phyloP scores from a whole-genome alignment of 92 coral and sea anemone species.

The Phenganax subtilis region DNA sequence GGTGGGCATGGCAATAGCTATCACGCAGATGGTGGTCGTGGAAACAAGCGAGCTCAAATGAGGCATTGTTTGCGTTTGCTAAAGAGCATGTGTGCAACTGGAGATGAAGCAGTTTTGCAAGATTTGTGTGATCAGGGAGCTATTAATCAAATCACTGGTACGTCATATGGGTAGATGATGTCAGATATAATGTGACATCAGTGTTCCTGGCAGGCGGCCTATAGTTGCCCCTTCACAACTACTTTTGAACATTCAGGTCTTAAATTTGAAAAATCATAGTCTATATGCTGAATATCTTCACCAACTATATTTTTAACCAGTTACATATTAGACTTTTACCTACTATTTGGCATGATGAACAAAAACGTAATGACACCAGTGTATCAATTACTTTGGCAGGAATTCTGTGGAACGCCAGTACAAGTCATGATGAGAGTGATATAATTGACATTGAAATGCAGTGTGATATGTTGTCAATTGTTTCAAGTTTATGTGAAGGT shows the following conservation, averaged over 20 bases:
- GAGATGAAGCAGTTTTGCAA: conserved; percentile 82
- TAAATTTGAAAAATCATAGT: too few relatives aligned
- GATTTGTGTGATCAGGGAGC: conserved; percentile 97
- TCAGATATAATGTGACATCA: too few relatives aligned
- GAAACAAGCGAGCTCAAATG: conserved; percentile 99
- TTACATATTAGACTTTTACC: too few relatives aligned
- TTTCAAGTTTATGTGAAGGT: conserved; percentile 85
- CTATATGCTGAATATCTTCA: too few relatives aligned
- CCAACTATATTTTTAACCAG: too few relatives aligned
- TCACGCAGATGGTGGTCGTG: conserved; percentile 97
- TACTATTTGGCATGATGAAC: too few relatives aligned
- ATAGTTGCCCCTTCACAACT: too few relatives aligned
- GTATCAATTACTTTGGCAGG: conserved; percentile 32
- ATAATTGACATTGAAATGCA: conserved; percentile 89
- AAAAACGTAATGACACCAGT: background rate
- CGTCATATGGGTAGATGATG: conserved; percentile 8
- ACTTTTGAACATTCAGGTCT: too few relatives aligned
- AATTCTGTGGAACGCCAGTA: conserved; percentile 83
- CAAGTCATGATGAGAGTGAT: conserved; percentile 90
- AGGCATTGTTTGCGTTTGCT: conserved; percentile 77
- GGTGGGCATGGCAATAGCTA: conserved; percentile 99
- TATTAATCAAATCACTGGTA: conserved; percentile 80
- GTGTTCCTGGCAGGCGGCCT: too few relatives aligned
- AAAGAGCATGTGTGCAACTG: conserved; percentile 87
- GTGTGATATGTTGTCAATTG: conserved; percentile 93